Base-by-base conservation (phyloP, 2,113 vertebrate genomes). In the Psilopogon haemacephalus region DNA sequence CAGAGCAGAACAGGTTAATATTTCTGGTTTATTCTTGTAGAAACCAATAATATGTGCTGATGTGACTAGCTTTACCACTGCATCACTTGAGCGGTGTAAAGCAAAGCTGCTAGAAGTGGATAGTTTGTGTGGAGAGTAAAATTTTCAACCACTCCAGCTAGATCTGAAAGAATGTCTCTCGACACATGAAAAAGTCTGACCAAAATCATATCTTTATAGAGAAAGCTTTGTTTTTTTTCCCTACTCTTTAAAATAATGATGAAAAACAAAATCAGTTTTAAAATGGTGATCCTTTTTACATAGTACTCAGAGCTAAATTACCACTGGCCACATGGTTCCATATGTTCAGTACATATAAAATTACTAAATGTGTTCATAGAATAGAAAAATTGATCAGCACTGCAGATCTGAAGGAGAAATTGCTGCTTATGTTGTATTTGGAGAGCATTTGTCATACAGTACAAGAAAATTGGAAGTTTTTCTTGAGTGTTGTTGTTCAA, bases 401-500 rank as follows among this genome's bases (percentile, higher is more conserved):
- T 58, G 52, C 12, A 71, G 15, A 68, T 48, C 27, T 7, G 5
- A 86, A 59, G 50, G 35, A 67, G 40, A 52, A 33, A 13, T 33
- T 54, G 8, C 24, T 74, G 18, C 7, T 81, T 75, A 30, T 7
- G 6, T 38, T 72, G 18, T 40, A 21, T 68, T 82, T 64, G 38
- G 44, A 38, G 48, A 83, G 69, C 12, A 44, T 84, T 92, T 92
- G 24, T 78, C 32, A 88, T 28, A 46, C 8, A 68, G 52, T 16
- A 59, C 52, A 93, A 70, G 23, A 88, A 94, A 86, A 68, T 6
- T 3, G 2, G 17, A 68, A 28, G 16, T 52, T 91, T 90, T 72
- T 64, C 60, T 65, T 80, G 11, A 84, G 23, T 12, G 32, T 56
- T 81, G 52, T 74, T 94, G 64, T 93, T 95, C 80, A 88, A 68